Percentiles rank a stretch among this genome's conserved stretches.
phyloP scores from a whole-genome alignment of 2,888 invertebrate species.

The Rosalia funebris region DNA sequence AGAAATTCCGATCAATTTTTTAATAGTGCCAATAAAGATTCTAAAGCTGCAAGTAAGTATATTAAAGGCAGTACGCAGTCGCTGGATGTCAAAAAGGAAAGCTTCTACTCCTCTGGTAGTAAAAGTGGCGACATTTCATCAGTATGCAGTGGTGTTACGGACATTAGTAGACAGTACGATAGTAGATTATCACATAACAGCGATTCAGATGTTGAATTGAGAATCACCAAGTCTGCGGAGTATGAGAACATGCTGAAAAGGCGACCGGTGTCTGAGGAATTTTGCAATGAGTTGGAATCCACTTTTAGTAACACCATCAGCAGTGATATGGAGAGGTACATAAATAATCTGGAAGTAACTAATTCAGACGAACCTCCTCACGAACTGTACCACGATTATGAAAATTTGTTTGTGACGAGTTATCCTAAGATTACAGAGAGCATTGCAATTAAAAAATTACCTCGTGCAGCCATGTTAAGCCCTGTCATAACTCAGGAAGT shows the following conservation, averaged over 20 bases:
- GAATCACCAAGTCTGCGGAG: constrained; percentile 49
- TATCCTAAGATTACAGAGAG: constrained; percentile 24
- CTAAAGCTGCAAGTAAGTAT: constrained; percentile 30
- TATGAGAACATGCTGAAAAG: constrained; percentile 67
- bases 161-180: constrained; percentile 41
- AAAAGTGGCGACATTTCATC: constrained; percentile 44
- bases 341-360: constrained; percentile 72
- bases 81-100: constrained; percentile 40
- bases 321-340: constrained; percentile 74
- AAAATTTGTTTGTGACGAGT: constrained; percentile 54
- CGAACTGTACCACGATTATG: constrained; percentile 54
- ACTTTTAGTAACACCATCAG: constrained; percentile 59
- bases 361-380: constrained; percentile 55
- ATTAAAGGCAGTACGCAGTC: constrained; percentile 35
- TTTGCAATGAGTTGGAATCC: constrained; percentile 72
- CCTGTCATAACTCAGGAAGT: constrained; percentile 39
- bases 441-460: background rate
- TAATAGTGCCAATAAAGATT: constrained; percentile 37
- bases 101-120: constrained; percentile 1
- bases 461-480: constrained; percentile 29
- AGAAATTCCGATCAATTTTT: constrained; percentile 52
- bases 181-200: constrained; percentile 59
- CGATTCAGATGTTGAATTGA: constrained; percentile 62
- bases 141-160: constrained; percentile 50
- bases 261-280: constrained; percentile 80